Base-by-base conservation (phyloP, 2,113 vertebrate species). In the Pelecanus crispus region DNA sequence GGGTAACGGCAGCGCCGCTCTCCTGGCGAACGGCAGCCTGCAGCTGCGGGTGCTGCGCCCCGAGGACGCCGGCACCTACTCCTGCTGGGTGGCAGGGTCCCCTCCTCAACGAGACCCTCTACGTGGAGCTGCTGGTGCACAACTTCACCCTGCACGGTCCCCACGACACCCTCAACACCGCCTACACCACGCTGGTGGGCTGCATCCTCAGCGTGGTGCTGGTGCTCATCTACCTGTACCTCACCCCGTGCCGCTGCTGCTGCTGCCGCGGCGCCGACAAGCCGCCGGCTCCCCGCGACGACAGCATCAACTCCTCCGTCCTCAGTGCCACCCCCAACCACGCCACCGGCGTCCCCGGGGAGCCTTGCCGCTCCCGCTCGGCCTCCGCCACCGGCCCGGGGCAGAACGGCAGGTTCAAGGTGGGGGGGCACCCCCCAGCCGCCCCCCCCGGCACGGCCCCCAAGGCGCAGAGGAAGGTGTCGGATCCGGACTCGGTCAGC, bases 151-250 rank as follows among this genome's bases (percentile, higher is more conserved):
- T 98, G 95, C 98, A 98, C 0, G 98, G 98, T 14, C 87, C 96
- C 24, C 98, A 98, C 2, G 99, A 99, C 65, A 98, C 98, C 55
- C 98, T 99, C 71, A 99, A 99, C 98, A 99, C 99, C 1, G 99
- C 98, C 6, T 99, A 99, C 93, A 99, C 99, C 93, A 99, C 99
- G 2, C 96, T 99, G n/a, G 99, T 99, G 95, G 99, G 99, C 75
- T 99, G 99, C 77, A 98, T 99, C 95, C 98, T 99, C 74, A 99
- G 99, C 31, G 99, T 99, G 88, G 98, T 99, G 89, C 98, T 99
- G 94, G 99, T 99, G 42, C 98, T 99, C 81, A 99, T 99, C 97
- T 99, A 99, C 95, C 98, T 99, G 95, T 99, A 99, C 96, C 97
- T 99, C 95, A 99, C 99, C 1, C 99, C 99, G 1, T 99, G 99